Evolutionary conservation across 2,797 vertebrate species (phyloP).

Genomic region (Coregonus sp.): DNA sequence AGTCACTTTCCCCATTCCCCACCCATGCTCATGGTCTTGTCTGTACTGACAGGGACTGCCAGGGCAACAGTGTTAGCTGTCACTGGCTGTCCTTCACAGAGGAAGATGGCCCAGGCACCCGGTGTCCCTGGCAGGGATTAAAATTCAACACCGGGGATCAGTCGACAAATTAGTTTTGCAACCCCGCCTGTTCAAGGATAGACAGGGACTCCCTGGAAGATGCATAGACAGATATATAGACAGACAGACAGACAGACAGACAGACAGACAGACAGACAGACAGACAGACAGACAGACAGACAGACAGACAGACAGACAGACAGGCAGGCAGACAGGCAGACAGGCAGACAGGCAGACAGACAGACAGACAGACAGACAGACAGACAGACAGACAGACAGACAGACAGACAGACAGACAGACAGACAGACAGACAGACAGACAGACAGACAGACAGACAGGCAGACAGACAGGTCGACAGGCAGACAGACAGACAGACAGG

Average conservation of each 20-base stretch:
- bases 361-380: too few relatives aligned
- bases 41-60: constrained; percentile 43
- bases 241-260: constrained; percentile 18
- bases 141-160: constrained; percentile 69
- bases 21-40: constrained; percentile 29
- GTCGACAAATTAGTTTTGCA: constrained; percentile 71
- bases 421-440: neutral
- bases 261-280: neutral
- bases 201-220: constrained; percentile 1
- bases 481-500: fast-evolving
- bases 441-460: too few relatives aligned
- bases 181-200: constrained; percentile 68
- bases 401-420: neutral
- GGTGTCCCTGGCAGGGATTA: constrained; percentile 59
- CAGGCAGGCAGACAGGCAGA: neutral
- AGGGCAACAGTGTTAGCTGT: constrained; percentile 47
- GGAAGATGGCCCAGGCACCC: constrained; percentile 28
- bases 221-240: neutral
- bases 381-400: neutral
- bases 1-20: neutral
- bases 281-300: too few relatives aligned
- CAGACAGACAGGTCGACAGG: fast-evolving
- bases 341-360: too few relatives aligned
- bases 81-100: constrained; percentile 59
- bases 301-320: neutral